These are phyloP conservation scores for Coccyzus lansbergi DNA, from an alignment of 2,797 vertebrate species.

Conservation along the genomic window DNA sequence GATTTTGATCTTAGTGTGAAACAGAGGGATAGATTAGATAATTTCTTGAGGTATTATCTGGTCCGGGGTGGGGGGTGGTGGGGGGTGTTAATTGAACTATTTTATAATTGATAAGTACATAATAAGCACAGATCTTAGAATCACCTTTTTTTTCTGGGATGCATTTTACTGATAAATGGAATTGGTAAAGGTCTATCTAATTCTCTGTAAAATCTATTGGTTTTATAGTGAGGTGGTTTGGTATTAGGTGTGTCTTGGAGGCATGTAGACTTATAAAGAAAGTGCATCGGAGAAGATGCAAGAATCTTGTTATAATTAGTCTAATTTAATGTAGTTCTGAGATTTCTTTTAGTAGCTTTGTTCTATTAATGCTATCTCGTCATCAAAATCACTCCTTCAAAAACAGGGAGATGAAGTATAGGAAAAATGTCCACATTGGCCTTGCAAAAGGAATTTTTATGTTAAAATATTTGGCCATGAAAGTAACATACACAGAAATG, in stretches of 20 bases:
- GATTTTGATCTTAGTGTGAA: neutral
- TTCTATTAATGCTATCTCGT: neutral
- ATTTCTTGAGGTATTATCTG: neutral
- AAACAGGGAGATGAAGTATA: neutral
- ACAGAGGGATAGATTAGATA: neutral
- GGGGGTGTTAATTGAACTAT: neutral
- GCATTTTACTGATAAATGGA: neutral
- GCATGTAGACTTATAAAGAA: neutral
- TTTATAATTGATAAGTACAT: neutral
- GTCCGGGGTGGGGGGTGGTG: too few species aligned
- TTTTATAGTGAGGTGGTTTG: neutral
- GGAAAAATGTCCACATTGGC: neutral
- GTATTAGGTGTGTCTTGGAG: neutral
- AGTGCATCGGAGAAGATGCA: neutral
- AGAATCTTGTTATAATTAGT: neutral
- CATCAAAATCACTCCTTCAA: neutral
- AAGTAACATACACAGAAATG: neutral
- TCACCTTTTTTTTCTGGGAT: neutral
- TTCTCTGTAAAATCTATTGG: neutral
- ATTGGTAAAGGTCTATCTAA: neutral
- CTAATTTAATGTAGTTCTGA: neutral
- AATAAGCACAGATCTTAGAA: neutral
- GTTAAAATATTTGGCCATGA: conserved; percentile 29
- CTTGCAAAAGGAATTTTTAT: conserved; percentile 23
- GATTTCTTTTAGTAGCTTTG: neutral